phyloP scores from a whole-genome alignment of 2,888 invertebrate genomes.

The Taphrorychus bicolor region DNA sequence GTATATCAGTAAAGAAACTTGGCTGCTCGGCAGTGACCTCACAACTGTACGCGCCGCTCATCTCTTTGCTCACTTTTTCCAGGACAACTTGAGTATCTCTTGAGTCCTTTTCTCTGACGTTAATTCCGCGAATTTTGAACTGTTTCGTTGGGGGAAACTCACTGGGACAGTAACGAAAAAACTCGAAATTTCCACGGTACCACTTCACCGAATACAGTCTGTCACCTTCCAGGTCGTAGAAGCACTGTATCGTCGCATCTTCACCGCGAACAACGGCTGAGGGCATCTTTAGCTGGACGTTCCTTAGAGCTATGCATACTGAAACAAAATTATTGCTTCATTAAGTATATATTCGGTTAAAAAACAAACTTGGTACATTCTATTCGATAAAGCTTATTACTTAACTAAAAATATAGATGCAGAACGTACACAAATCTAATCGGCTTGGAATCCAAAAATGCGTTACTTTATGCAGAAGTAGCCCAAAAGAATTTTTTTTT shows the following conservation, averaged over 20 bases:
- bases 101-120: conserved; percentile 62
- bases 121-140: conserved; percentile 67
- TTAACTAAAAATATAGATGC: no score
- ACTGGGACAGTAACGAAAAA: conserved; percentile 63
- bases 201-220: conserved; percentile 74
- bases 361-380: no score
- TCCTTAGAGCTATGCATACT: conserved; percentile 54
- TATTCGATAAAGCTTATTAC: no score
- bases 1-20: conserved; percentile 56
- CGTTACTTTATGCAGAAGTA: no score
- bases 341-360: no score
- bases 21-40: conserved; percentile 59
- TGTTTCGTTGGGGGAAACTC: conserved; percentile 70
- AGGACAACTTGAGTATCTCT: conserved; percentile 56
- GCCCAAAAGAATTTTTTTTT: no score
- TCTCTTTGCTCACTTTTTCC: conserved; percentile 52
- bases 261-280: conserved; percentile 70
- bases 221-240: conserved; percentile 72
- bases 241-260: conserved; percentile 68
- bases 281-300: conserved; percentile 72
- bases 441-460: no score
- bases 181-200: conserved; percentile 58
- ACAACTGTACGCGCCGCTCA: conserved; percentile 56
- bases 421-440: no score
- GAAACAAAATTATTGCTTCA: no score